Percentiles rank a stretch among this genome's conserved stretches.
Evolutionary conservation across 2,113 vertebrate genomes (phyloP).

Genomic region (Sapajus apella): DNA sequence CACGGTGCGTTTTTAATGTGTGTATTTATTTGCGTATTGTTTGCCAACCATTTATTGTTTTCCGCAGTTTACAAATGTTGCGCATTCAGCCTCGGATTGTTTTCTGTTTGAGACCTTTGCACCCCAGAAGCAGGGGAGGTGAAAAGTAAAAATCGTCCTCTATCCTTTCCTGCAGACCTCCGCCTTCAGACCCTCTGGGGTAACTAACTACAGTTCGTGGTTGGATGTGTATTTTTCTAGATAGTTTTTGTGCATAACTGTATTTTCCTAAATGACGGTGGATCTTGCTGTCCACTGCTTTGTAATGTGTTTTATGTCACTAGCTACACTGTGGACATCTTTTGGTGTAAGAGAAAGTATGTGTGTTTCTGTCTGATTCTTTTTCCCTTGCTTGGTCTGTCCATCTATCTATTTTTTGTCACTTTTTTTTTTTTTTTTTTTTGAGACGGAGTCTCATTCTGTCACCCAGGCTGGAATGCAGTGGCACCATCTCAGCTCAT

Average conservation of each 20-base stretch:
- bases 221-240: not conserved
- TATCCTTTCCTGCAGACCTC: fast-evolving
- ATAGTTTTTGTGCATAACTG: not conserved
- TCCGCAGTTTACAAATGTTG: fast-evolving
- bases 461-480: too few relatives aligned
- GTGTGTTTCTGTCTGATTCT: not conserved
- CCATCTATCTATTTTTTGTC: not conserved
- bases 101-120: fast-evolving
- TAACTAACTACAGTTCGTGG: fast-evolving
- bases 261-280: not conserved
- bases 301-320: not conserved
- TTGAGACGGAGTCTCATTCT: too few relatives aligned
- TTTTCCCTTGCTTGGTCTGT: not conserved
- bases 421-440: too few relatives aligned
- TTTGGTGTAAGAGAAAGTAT: not conserved
- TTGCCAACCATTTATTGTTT: not conserved
- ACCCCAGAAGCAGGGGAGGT: fast-evolving
- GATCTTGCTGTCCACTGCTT: fast-evolving
- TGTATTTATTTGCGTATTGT: fast-evolving
- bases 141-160: fast-evolving
- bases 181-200: fast-evolving
- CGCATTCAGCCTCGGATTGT: fast-evolving
- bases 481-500: too few relatives aligned
- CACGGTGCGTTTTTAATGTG: fast-evolving
- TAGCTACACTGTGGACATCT: not conserved